Conservation (phyloP, 2,797 vertebrate genomes). For the Lepus townsendii region DNA sequence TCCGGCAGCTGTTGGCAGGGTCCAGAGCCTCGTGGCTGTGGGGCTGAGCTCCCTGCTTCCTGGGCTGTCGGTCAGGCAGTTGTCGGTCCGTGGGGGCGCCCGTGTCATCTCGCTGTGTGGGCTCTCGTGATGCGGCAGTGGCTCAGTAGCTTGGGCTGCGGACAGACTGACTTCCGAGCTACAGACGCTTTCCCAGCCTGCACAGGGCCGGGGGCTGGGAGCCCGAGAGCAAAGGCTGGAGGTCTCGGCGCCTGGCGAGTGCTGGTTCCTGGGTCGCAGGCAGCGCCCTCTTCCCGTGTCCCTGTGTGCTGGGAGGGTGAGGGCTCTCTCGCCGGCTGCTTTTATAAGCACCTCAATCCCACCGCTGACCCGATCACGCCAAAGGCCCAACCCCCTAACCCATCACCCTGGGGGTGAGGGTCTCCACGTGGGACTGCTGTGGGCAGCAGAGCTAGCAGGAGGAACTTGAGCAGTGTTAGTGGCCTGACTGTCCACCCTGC, state of each 20-base stretch:
- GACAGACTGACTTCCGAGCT: no score
- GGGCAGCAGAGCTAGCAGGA: background rate
- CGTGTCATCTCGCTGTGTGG: background rate
- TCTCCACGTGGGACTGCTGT: background rate
- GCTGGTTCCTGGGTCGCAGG: background rate
- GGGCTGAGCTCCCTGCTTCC: background rate
- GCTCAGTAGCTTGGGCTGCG: background rate
- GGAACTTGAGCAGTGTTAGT: fast-evolving
- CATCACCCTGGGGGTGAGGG: background rate
- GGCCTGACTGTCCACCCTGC: no score
- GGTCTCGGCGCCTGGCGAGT: fast-evolving
- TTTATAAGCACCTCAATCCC: background rate
- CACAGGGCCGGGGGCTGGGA: background rate
- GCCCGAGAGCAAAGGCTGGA: no score
- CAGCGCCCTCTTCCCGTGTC: fast-evolving
- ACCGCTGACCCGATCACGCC: no score
- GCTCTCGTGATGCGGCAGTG: background rate
- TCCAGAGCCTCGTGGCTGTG: background rate
- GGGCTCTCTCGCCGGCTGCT: background rate
- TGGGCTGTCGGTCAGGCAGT: background rate
- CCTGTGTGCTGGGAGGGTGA: background rate
- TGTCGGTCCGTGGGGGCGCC: background rate
- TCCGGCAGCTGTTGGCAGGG: background rate
- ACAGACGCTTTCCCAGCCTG: background rate
- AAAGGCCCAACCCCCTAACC: background rate